A percentile compares a stretch with the other conserved stretches of the same genome.
phyloP scores from a whole-genome alignment of 2,888 invertebrate genomes.

The Heliconius aoede region DNA sequence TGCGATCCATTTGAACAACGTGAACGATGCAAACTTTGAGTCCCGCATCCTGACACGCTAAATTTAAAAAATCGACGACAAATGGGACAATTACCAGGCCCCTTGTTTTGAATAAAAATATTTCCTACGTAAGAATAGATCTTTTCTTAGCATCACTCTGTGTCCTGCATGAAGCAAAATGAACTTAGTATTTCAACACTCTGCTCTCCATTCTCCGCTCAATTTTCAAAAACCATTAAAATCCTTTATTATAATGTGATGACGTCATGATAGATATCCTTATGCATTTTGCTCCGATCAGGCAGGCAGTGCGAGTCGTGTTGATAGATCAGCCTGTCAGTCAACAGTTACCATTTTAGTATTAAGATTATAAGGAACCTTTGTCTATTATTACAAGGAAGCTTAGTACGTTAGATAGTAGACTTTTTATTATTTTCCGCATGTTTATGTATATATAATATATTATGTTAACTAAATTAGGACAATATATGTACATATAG shows the following conservation, averaged over 20 bases:
- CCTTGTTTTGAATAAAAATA: too few species aligned
- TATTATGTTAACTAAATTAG: slow-evolving; percentile 4
- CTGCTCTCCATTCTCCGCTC: too few species aligned
- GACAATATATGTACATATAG: not conserved
- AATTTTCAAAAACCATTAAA: not conserved
- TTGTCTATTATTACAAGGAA: not conserved
- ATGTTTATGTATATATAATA: not conserved
- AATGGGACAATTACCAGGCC: too few species aligned
- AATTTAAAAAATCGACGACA: too few species aligned
- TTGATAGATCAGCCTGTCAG: slow-evolving; percentile 17
- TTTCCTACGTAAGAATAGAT: too few species aligned
- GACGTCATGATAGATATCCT: slow-evolving; percentile 5
- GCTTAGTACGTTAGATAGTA: not conserved
- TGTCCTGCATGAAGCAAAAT: too few species aligned
- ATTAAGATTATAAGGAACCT: not conserved
- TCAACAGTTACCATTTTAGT: not conserved
- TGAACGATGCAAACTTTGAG: too few species aligned
- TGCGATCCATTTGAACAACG: not conserved
- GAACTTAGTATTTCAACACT: too few species aligned
- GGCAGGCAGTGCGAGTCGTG: not conserved
- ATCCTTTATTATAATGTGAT: not conserved
- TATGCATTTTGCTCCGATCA: slow-evolving; percentile 7
- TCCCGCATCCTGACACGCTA: too few species aligned
- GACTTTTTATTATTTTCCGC: slow-evolving; percentile 21
- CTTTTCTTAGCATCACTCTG: too few species aligned